Conservation (phyloP, 2,113 vertebrate genomes). For the Scolopax mira region DNA sequence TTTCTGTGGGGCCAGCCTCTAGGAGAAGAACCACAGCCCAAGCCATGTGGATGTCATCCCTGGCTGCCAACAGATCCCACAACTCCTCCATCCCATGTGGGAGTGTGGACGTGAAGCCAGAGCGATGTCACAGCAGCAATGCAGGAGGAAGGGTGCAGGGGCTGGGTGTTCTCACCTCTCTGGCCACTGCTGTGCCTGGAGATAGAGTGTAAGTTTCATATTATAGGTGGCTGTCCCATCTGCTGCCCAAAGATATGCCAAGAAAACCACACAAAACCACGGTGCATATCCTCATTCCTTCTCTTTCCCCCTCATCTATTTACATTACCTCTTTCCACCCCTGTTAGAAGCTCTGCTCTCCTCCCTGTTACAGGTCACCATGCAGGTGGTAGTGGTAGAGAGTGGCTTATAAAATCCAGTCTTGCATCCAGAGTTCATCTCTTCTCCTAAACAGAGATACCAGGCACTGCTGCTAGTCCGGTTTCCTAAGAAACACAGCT, state of each 20-base stretch:
- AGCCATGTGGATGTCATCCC: not conserved
- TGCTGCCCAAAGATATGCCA: not conserved
- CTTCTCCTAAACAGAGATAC: not conserved
- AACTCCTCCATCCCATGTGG: not conserved
- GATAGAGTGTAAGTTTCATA: not conserved
- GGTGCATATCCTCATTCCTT: not conserved
- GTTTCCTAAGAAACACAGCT: slow-evolving; percentile 65
- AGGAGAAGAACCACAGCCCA: not conserved
- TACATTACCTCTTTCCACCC: not conserved
- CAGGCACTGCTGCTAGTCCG: slow-evolving; percentile 1
- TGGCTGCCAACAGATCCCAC: not conserved
- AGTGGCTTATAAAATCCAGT: not conserved
- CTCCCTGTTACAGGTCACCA: not conserved
- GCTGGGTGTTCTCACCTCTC: not conserved
- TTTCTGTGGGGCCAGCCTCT: fast-evolving
- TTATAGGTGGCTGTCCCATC: not conserved
- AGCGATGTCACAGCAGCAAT: not conserved
- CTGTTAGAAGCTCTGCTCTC: not conserved
- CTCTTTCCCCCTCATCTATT: not conserved
- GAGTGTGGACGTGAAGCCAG: not conserved
- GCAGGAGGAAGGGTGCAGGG: not conserved
- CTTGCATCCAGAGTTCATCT: not conserved
- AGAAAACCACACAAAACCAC: not conserved
- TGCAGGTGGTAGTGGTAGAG: not conserved
- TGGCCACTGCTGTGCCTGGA: not conserved